Conservation (phyloP, 1,140 invertebrate genomes). For the Parasteatoda tepidariorum region DNA sequence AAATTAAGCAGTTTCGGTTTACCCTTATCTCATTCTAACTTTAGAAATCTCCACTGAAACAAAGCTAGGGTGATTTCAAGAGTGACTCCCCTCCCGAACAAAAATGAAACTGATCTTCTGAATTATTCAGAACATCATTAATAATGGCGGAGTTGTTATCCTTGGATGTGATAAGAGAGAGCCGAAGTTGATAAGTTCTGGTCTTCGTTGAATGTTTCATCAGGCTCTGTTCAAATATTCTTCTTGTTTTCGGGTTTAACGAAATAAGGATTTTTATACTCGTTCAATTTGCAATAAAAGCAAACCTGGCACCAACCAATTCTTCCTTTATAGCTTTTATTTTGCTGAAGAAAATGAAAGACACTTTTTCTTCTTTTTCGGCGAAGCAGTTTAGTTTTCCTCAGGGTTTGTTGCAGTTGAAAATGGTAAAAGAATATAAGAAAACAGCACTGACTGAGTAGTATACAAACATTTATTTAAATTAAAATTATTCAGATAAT, state of each 20-base stretch:
- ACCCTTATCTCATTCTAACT: not conserved
- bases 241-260: constrained; percentile 16
- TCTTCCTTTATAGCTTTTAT: constrained; percentile 36
- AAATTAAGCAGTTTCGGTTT: constrained; percentile 50
- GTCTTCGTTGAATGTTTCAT: constrained; percentile 51
- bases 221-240: constrained; percentile 8
- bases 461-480: too few relatives aligned
- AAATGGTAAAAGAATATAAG: too few relatives aligned
- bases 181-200: constrained; percentile 29
- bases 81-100: not conserved
- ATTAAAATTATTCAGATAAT: too few relatives aligned
- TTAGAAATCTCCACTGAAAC: not conserved
- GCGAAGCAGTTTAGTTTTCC: too few relatives aligned
- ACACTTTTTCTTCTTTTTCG: too few relatives aligned
- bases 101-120: constrained; percentile 4
- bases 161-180: constrained; percentile 20
- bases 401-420: too few relatives aligned
- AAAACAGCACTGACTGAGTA: too few relatives aligned
- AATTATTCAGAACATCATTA: constrained; percentile 57
- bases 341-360: not conserved
- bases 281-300: constrained; percentile 59
- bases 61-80: not conserved
- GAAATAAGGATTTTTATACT: constrained; percentile 41
- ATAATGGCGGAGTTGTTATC: constrained; percentile 9
- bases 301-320: not conserved